phyloP scores from a whole-genome alignment of 1,140 invertebrate genomes.

The Leptoteleia sp. region DNA sequence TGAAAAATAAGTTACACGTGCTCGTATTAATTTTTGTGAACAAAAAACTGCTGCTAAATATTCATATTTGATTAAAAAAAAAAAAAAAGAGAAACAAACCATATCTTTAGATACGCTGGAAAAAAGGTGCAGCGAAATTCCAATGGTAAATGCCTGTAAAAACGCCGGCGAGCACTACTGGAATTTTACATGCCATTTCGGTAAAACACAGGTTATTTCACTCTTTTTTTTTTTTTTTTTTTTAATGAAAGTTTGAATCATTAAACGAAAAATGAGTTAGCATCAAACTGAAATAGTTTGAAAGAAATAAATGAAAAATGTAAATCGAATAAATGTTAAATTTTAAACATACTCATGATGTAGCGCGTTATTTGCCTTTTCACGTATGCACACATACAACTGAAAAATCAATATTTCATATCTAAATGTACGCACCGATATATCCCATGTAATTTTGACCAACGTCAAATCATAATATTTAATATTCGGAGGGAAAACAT shows the following conservation, averaged over 20 bases:
- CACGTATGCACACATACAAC: slow-evolving; percentile 25
- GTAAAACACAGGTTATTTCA: too few relatives aligned
- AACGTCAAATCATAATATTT: slow-evolving; percentile 42
- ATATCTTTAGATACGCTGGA: too few relatives aligned
- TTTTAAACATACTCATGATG: slow-evolving; percentile 39
- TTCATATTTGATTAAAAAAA: neutral
- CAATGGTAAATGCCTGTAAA: too few relatives aligned
- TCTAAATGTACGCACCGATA: slow-evolving; percentile 42
- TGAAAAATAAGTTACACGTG: slow-evolving; percentile 77
- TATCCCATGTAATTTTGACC: slow-evolving; percentile 27
- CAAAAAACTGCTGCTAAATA: neutral
- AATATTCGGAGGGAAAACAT: slow-evolving; percentile 37
- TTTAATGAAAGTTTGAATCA: too few relatives aligned
- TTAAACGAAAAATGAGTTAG: too few relatives aligned
- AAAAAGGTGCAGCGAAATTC: too few relatives aligned
- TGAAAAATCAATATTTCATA: slow-evolving; percentile 50
- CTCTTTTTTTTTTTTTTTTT: too few relatives aligned
- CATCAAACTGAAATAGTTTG: neutral
- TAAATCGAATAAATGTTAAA: slow-evolving; percentile 14
- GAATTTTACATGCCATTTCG: too few relatives aligned
- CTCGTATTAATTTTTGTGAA: slow-evolving; percentile 53
- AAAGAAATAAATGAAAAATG: slow-evolving; percentile 19
- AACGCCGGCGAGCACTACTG: too few relatives aligned
- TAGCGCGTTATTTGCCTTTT: slow-evolving; percentile 34
- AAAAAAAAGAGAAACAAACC: too few relatives aligned